phyloP scores from a whole-genome alignment of 2,888 invertebrate species.

The Leptopilina syphax region DNA sequence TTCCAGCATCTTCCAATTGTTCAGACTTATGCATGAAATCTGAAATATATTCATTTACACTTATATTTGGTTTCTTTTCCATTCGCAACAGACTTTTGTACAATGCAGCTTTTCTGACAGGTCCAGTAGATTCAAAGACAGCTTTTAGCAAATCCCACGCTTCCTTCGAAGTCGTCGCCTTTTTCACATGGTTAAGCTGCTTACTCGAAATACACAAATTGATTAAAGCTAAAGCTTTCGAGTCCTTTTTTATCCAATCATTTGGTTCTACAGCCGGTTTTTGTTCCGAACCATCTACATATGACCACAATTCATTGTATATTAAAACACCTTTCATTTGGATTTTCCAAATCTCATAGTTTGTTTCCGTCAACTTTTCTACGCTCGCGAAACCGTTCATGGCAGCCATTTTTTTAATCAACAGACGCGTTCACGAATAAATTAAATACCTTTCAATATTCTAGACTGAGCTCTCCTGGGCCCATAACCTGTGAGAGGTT shows the following conservation, averaged over 20 bases:
- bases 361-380: too few relatives aligned
- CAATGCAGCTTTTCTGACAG: conserved; percentile 52
- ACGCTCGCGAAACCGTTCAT: background rate
- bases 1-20: conserved; percentile 55
- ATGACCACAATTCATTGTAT: conserved; percentile 52
- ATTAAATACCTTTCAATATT: too few relatives aligned
- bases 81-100: conserved; percentile 54
- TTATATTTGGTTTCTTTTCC: conserved; percentile 44
- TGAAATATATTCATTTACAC: conserved; percentile 50
- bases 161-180: conserved; percentile 9
- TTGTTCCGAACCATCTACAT: conserved; percentile 41
- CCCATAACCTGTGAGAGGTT: too few relatives aligned
- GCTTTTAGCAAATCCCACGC: conserved; percentile 43
- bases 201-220: conserved; percentile 1
- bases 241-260: conserved; percentile 24
- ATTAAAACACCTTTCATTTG: conserved; percentile 39
- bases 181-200: conserved; percentile 20
- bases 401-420: background rate
- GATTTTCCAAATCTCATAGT: too few relatives aligned
- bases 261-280: conserved; percentile 37
- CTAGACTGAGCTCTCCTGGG: too few relatives aligned
- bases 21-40: conserved; percentile 52
- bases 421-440: too few relatives aligned
- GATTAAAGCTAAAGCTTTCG: conserved; percentile 40
- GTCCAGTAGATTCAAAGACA: conserved; percentile 52